These are phyloP conservation scores for Drosophila mimica DNA, from an alignment of 2,888 invertebrate species.

Conservation along the genomic window DNA sequence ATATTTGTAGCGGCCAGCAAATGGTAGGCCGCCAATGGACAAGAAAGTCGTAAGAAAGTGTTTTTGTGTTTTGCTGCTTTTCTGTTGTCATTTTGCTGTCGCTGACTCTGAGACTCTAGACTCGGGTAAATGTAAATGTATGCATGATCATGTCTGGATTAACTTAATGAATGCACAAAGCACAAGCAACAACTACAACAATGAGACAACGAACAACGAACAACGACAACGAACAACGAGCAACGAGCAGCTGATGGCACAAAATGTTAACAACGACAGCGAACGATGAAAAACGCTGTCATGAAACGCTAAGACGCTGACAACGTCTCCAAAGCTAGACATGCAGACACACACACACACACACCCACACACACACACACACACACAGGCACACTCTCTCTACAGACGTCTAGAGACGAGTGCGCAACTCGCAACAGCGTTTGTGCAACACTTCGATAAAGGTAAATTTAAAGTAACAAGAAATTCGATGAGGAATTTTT, in stretches of 20 bases:
- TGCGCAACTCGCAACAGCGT: not conserved
- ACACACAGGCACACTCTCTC: not conserved
- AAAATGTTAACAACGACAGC: constrained; percentile 45
- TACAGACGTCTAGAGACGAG: not conserved
- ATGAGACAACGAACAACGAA: constrained; percentile 24
- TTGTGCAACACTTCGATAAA: not conserved
- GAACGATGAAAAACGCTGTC: constrained; percentile 45
- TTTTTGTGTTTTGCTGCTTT: constrained; percentile 23
- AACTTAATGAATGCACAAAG: constrained; percentile 76
- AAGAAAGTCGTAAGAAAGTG: constrained; percentile 54
- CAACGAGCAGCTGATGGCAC: constrained; percentile 51
- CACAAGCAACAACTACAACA: constrained; percentile 27
- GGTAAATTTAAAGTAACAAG: too few species aligned
- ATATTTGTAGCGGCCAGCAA: constrained; percentile 22
- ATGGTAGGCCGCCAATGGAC: constrained; percentile 45
- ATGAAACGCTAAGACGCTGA: constrained; percentile 54
- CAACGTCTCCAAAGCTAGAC: constrained; percentile 39
- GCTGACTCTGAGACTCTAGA: constrained; percentile 8
- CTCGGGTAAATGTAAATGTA: constrained; percentile 46
- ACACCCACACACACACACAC: not conserved
- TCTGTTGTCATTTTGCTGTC: constrained; percentile 7
- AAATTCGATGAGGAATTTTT: not conserved
- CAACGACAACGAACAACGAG: constrained; percentile 5
- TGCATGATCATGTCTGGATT: constrained; percentile 82
- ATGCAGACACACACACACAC: not conserved